These are phyloP conservation scores for Carassius carassius DNA, from an alignment of 2,113 vertebrate genomes.

Conservation along the genomic window DNA sequence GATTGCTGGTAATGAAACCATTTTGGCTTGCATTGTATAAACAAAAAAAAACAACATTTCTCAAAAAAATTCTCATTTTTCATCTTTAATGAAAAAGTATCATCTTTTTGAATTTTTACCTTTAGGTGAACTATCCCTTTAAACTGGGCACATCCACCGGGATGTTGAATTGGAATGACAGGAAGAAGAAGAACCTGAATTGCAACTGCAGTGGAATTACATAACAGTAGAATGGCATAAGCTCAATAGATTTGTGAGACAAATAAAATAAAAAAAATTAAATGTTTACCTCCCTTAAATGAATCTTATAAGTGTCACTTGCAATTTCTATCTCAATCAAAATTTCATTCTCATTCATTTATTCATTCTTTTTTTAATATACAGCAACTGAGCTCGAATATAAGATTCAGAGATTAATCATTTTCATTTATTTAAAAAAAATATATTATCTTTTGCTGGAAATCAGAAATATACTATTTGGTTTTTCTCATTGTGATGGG, in stretches of 20 bases:
- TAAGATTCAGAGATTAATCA: no score
- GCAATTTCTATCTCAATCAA: neutral
- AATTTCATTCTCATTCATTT: no score
- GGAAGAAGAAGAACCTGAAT: neutral
- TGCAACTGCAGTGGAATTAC: neutral
- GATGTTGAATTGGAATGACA: neutral
- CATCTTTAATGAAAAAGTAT: neutral
- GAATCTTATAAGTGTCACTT: neutral
- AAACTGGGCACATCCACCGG: neutral
- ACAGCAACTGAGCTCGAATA: no score
- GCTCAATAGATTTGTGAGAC: neutral
- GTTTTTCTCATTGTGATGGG: no score
- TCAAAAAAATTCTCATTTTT: neutral
- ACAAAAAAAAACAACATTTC: neutral
- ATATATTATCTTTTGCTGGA: no score
- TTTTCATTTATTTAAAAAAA: no score
- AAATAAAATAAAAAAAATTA: neutral
- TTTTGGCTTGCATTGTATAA: neutral
- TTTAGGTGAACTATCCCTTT: neutral
- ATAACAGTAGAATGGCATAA: neutral
- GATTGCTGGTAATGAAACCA: neutral
- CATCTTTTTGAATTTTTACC: neutral
- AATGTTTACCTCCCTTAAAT: neutral
- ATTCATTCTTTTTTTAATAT: no score
- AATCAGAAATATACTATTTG: no score